phyloP scores from a whole-genome alignment of 1,140 invertebrate species.

The Hestina assimilis region DNA sequence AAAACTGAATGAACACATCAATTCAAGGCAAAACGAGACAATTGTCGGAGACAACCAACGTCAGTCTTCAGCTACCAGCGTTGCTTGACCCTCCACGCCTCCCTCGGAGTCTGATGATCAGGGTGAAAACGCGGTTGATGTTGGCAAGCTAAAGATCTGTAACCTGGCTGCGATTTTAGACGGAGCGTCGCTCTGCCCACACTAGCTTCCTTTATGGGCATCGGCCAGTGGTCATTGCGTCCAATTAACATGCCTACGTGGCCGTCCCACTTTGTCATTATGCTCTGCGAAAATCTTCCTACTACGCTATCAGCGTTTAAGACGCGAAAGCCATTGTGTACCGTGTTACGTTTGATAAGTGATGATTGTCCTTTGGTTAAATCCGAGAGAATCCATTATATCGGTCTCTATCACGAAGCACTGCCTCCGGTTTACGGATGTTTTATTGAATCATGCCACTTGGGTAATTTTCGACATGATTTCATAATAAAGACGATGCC shows the following conservation, averaged over 20 bases:
- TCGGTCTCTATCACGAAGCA: conserved; percentile 1
- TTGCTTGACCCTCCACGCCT: conserved; percentile 34
- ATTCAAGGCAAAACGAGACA: conserved; percentile 45
- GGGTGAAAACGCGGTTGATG: neutral
- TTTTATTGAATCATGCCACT: conserved; percentile 29
- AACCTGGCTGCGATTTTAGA: conserved; percentile 48
- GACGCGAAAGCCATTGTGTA: conserved; percentile 7
- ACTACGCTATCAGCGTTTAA: conserved; percentile 24
- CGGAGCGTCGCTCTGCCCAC: conserved; percentile 65
- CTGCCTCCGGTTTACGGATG: conserved; percentile 18
- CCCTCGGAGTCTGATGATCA: neutral
- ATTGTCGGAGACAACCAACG: conserved; percentile 43
- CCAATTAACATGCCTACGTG: conserved; percentile 74
- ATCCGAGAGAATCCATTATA: conserved; percentile 9
- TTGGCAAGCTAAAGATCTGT: conserved; percentile 27
- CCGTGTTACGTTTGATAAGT: conserved; percentile 10
- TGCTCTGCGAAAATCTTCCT: conserved; percentile 62
- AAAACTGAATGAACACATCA: conserved; percentile 71
- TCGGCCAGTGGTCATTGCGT: conserved; percentile 59
- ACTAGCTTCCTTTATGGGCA: conserved; percentile 60
- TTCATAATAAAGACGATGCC: conserved; percentile 11
- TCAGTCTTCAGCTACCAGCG: conserved; percentile 29
- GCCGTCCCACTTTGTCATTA: conserved; percentile 67
- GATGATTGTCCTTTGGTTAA: conserved; percentile 17
- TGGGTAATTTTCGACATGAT: conserved; percentile 25